These are phyloP conservation scores for Ooceraea biroi DNA, from an alignment of 1,140 invertebrate species.

Conservation along the genomic window DNA sequence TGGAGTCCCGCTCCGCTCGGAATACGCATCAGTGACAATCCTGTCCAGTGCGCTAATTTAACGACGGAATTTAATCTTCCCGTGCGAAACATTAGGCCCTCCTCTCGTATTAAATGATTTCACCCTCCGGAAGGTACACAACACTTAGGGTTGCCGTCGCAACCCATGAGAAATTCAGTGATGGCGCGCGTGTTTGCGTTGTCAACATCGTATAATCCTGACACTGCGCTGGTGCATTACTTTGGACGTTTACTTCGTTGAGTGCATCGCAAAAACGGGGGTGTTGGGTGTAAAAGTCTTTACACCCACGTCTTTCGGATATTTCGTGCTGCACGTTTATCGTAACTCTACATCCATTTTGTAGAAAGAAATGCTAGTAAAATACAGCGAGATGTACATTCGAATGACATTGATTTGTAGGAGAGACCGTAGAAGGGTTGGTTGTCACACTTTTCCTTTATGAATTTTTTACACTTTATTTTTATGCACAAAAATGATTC, in stretches of 20 bases:
- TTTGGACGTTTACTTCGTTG: slow-evolving; percentile 32
- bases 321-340: neutral
- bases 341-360: neutral
- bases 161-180: slow-evolving; percentile 42
- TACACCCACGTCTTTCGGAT: neutral
- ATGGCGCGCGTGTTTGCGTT: slow-evolving; percentile 46
- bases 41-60: slow-evolving; percentile 43
- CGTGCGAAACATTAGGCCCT: neutral
- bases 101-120: slow-evolving; percentile 46
- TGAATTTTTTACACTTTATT: too few species aligned
- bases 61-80: slow-evolving; percentile 37
- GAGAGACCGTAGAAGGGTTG: too few species aligned
- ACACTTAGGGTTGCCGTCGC: slow-evolving; percentile 42
- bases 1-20: neutral
- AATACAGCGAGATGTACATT: too few species aligned
- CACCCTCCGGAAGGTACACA: slow-evolving; percentile 49
- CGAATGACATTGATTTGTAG: too few species aligned
- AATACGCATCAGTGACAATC: slow-evolving; percentile 11
- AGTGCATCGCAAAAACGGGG: slow-evolving; percentile 13
- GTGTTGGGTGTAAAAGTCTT: slow-evolving; percentile 25
- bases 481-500: too few species aligned
- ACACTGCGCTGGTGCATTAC: slow-evolving; percentile 41
- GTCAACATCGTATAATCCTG: slow-evolving; percentile 52
- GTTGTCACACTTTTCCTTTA: too few species aligned
- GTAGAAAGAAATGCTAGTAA: too few species aligned